phyloP scores from a whole-genome alignment of 2,113 vertebrate genomes.

The Typhlomys cinereus region DNA sequence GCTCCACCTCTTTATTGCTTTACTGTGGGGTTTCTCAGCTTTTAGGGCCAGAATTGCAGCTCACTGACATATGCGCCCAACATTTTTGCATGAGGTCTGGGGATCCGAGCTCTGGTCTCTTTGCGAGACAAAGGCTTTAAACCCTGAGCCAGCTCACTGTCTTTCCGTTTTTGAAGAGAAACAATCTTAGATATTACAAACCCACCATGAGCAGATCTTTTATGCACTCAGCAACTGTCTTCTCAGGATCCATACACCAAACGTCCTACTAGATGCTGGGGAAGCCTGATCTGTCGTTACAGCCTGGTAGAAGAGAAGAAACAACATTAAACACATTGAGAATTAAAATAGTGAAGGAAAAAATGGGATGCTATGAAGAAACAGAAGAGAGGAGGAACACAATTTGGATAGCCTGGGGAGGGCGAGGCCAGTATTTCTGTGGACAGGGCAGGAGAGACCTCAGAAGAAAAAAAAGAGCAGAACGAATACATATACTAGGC shows the following conservation, averaged over 20 bases:
- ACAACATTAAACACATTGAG: neutral
- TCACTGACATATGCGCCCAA: too few relatives aligned
- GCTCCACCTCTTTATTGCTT: too few relatives aligned
- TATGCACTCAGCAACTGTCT: neutral
- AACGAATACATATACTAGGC: neutral
- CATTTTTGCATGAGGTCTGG: too few relatives aligned
- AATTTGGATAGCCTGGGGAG: neutral
- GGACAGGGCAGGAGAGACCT: neutral
- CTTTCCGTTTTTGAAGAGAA: neutral
- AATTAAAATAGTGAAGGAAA: neutral
- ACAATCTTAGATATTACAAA: neutral
- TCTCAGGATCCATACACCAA: neutral
- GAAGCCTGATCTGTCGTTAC: neutral
- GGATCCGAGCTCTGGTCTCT: too few relatives aligned
- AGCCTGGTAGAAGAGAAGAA: neutral
- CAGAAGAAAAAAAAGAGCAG: neutral
- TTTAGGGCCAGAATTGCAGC: too few relatives aligned
- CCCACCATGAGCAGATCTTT: neutral
- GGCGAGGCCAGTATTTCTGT: neutral
- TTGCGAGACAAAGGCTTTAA: too few relatives aligned
- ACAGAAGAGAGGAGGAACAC: neutral
- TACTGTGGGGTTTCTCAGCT: too few relatives aligned
- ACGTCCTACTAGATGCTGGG: neutral
- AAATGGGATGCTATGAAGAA: neutral
- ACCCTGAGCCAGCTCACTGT: too few relatives aligned